These are phyloP conservation scores for Nibea coibor DNA, from an alignment of 2,113 vertebrate genomes.

Conservation along the genomic window DNA sequence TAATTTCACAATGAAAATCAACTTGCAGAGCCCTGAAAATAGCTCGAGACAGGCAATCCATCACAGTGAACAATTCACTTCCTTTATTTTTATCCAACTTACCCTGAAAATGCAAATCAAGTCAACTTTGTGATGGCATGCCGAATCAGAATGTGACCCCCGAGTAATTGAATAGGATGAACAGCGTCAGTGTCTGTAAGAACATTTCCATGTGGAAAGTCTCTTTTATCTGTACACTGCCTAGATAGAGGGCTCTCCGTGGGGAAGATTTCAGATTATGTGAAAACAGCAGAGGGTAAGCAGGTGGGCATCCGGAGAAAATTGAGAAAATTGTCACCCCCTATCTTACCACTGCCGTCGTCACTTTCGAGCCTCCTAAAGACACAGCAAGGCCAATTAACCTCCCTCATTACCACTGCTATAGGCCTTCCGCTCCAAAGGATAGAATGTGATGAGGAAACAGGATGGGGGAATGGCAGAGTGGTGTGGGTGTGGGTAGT, in stretches of 20 bases:
- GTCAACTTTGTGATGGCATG: conserved; percentile 6
- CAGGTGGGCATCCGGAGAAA: conserved; percentile 24
- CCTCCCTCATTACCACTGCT: conserved; percentile 49
- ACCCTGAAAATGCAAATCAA: conserved; percentile 36
- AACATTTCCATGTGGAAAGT: conserved; percentile 24
- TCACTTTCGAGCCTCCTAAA: conserved; percentile 51
- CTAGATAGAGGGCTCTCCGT: conserved; percentile 4
- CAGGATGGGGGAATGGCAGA: conserved; percentile 57
- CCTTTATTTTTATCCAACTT: conserved; percentile 15
- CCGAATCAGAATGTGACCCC: conserved; percentile 34
- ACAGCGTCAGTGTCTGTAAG: conserved; percentile 7
- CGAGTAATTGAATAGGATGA: conserved; percentile 34
- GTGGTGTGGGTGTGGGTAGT: neutral
- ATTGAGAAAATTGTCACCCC: conserved; percentile 24
- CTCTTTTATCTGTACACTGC: conserved; percentile 12
- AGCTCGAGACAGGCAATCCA: conserved; percentile 22
- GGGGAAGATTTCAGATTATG: conserved; percentile 37
- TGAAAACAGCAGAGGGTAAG: conserved; percentile 28
- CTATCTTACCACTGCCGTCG: neutral
- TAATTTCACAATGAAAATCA: neutral
- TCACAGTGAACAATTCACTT: conserved; percentile 29
- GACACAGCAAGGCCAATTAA: conserved; percentile 69
- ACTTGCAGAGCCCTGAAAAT: conserved; percentile 1
- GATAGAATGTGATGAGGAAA: conserved; percentile 33
- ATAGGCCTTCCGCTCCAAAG: conserved; percentile 44